These are phyloP conservation scores for Tachypleus tridentatus DNA, from an alignment of 1,140 invertebrate genomes.

Conservation along the genomic window DNA sequence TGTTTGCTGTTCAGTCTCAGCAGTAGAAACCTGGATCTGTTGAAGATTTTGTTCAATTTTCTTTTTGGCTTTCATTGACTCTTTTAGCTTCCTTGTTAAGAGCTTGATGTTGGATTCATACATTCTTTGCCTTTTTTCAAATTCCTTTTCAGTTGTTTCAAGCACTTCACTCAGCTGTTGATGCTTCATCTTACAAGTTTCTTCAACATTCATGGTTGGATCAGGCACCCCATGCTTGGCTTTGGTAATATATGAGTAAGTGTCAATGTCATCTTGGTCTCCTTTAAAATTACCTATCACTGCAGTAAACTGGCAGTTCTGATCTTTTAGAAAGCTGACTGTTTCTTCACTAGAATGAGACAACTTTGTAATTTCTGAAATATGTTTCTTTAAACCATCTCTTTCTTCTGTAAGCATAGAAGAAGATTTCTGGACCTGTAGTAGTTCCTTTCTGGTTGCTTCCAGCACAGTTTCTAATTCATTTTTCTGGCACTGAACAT, in stretches of 20 bases:
- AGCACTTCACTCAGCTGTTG: slow-evolving; percentile 11
- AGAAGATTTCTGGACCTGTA: slow-evolving; percentile 22
- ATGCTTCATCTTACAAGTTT: slow-evolving; percentile 6
- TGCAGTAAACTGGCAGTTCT: slow-evolving; percentile 6
- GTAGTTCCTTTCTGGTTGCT: slow-evolving; percentile 23
- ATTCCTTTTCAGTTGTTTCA: slow-evolving; percentile 9
- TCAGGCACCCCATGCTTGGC: not conserved
- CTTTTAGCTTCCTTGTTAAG: slow-evolving; percentile 31
- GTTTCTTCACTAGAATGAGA: slow-evolving; percentile 3
- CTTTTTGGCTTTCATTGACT: slow-evolving; percentile 27
- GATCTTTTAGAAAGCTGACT: slow-evolving; percentile 5
- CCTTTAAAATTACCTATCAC: slow-evolving; percentile 1
- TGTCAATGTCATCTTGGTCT: not conserved
- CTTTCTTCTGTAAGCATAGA: slow-evolving; percentile 23
- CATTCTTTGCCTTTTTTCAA: slow-evolving; percentile 16
- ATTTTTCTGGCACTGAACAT: slow-evolving; percentile 15
- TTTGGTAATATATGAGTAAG: not conserved
- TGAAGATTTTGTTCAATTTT: slow-evolving; percentile 30
- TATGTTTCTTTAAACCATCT: slow-evolving; percentile 23
- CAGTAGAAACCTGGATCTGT: slow-evolving; percentile 18
- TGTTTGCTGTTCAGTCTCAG: not conserved
- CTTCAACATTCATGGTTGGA: not conserved
- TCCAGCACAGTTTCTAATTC: slow-evolving; percentile 16
- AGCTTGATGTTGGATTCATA: slow-evolving; percentile 27
- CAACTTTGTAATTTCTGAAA: slow-evolving; percentile 15